These are phyloP conservation scores for Pyrrhia umbra DNA, from an alignment of 2,888 invertebrate species.

Conservation along the genomic window DNA sequence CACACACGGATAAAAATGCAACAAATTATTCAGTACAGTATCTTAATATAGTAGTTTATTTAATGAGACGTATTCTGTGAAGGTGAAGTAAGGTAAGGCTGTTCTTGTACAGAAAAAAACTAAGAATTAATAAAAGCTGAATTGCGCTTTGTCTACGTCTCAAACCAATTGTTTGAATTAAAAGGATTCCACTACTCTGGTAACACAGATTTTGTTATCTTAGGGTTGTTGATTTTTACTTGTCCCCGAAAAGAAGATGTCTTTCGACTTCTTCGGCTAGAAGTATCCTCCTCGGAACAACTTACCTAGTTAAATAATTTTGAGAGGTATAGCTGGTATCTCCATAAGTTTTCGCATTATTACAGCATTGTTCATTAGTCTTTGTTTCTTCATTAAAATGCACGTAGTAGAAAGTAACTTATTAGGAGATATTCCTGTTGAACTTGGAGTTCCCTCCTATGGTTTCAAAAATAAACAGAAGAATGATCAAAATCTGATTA, in stretches of 20 bases:
- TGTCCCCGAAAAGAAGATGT: not conserved
- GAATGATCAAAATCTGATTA: too few relatives aligned
- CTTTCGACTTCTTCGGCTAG: not conserved
- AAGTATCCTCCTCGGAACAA: too few relatives aligned
- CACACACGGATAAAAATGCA: constrained; percentile 59
- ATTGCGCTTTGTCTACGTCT: constrained; percentile 72
- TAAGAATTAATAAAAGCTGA: constrained; percentile 74
- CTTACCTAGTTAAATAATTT: too few relatives aligned
- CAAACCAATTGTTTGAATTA: constrained; percentile 78
- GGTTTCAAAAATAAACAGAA: too few relatives aligned
- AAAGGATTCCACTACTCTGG: constrained; percentile 70
- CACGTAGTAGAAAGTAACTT: too few relatives aligned
- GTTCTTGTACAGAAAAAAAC: constrained; percentile 44
- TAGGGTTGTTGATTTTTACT: constrained; percentile 59
- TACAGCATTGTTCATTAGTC: too few relatives aligned
- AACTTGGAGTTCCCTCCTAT: too few relatives aligned
- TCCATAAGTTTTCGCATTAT: too few relatives aligned
- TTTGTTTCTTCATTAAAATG: too few relatives aligned
- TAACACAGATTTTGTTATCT: constrained; percentile 67
- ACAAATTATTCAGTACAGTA: constrained; percentile 37
- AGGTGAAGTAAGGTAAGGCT: constrained; percentile 28
- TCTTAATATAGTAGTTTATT: constrained; percentile 13
- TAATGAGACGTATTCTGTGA: constrained; percentile 26
- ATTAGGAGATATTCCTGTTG: too few relatives aligned
- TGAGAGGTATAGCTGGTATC: too few relatives aligned